Evolutionary conservation across 1,140 invertebrate genomes (phyloP).

Genomic region (Tetramorium simillimum): DNA sequence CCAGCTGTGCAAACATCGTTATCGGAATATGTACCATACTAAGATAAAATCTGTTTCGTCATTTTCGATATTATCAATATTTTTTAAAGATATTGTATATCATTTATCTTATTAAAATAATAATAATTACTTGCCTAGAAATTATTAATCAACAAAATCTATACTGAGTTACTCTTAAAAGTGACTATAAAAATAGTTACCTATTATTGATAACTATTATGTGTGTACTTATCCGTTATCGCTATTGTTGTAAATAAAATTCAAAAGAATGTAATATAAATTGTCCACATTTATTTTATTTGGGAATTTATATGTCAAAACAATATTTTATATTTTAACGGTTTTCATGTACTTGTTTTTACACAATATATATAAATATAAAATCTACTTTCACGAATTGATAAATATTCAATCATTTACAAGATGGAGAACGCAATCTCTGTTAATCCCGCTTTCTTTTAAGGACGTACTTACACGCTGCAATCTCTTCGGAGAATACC

Average conservation of each 20-base stretch:
- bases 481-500: constrained; percentile 75
- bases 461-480: constrained; percentile 73
- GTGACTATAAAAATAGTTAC: not conserved
- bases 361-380: not conserved
- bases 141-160: not conserved
- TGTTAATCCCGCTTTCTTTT: constrained; percentile 77
- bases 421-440: constrained; percentile 81
- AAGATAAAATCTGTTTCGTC: not conserved
- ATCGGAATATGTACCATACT: not conserved
- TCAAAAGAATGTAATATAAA: not conserved
- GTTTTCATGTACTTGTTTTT: not conserved
- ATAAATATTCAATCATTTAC: constrained; percentile 73
- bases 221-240: not conserved
- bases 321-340: not conserved
- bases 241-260: not conserved
- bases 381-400: not conserved
- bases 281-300: not conserved
- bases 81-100: not conserved
- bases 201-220: not conserved
- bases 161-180: not conserved
- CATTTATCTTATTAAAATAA: not conserved
- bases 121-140: not conserved
- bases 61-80: not conserved
- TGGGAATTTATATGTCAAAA: constrained; percentile 7
- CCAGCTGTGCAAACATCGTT: not conserved